Conservation (phyloP, 2,888 invertebrate genomes). For the Hypsopygia costalis region DNA sequence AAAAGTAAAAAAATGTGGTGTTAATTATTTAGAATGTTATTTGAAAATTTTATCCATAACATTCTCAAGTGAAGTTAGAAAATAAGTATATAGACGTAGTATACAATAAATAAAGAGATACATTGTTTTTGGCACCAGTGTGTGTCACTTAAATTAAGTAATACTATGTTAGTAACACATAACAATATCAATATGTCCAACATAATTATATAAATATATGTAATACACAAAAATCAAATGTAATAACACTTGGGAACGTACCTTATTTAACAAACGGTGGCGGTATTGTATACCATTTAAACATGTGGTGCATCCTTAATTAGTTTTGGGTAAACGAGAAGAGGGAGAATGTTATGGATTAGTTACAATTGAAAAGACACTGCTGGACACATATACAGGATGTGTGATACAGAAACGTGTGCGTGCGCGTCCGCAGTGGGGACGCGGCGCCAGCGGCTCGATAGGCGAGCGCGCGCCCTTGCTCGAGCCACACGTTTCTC, state of each 20-base stretch:
- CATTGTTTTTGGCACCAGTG: conserved; percentile 65
- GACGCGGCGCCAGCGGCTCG: conserved; percentile 14
- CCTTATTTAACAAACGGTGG: conserved; percentile 75
- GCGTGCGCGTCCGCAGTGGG: conserved; percentile 15
- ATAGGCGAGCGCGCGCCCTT: background rate
- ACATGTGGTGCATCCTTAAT: conserved; percentile 78
- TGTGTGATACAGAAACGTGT: conserved; percentile 52
- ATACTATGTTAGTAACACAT: conserved; percentile 59
- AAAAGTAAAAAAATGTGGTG: conserved; percentile 18
- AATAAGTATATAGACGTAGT: conserved; percentile 20
- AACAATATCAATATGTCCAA: conserved; percentile 44
- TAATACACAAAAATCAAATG: conserved; percentile 69
- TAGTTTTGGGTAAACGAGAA: conserved; percentile 77
- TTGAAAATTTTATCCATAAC: conserved; percentile 62
- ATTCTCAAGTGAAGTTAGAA: conserved; percentile 47
- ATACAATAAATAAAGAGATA: conserved; percentile 24
- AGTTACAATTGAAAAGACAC: conserved; percentile 63
- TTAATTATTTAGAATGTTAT: conserved; percentile 42
- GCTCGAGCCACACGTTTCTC: conserved; percentile 38
- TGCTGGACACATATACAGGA: conserved; percentile 38
- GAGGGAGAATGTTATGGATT: conserved; percentile 81
- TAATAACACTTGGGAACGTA: conserved; percentile 72
- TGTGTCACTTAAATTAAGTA: conserved; percentile 29
- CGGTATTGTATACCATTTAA: conserved; percentile 74
- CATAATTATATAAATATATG: conserved; percentile 53